Evolutionary conservation across 2,888 invertebrate species (phyloP), one percentile per base, ranked within the genome.

Genomic region (Isotomurus palustris): DNA sequence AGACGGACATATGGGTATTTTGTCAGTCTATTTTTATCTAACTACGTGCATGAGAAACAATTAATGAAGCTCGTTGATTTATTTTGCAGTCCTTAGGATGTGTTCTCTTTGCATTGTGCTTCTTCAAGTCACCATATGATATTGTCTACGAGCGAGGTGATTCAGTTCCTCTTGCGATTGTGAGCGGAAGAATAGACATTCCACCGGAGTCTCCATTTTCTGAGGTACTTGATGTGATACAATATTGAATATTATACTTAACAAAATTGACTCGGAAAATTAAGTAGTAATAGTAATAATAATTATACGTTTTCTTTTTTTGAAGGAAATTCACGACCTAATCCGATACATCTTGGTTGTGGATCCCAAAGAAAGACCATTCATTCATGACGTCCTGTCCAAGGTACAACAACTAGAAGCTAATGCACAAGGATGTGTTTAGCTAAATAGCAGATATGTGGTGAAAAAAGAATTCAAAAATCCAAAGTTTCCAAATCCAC

Each of bases 81-180:
- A 6, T 21, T 40, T 68, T 68, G 50, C 73, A 85, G 91, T 89
- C 89, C 54, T 77, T 91, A 64, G 92, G 91, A 14, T 92, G 91
- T 75, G 79, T 89, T 59, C 77, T 92, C 24, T 91, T 88, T 76
- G 90, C 91, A 1, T 79, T 91, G 77, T 87, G 89, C 72, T 91
- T 84, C 73, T 87, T 87, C 72, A 86, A 86, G 73, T 88, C 89
- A 40, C 91, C 91, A 0, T 92, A 86, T 75, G 91, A 92, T 75
- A 79, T 82, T 24, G 85, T 88, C 10, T 86, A 90, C 73, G 89
- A 89, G 74, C 79, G 87, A 69, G 91, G 91, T 1, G 90, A 90
- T 75, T 89, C 89, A 68, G 87, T 92, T 12, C 90, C 91, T 38
- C 76, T 92, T 64, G 91, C 91, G 56, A 88, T 88, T 32, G 81